phyloP scores from a whole-genome alignment of 2,888 invertebrate species.

The Troglohyphantes excavatus region DNA sequence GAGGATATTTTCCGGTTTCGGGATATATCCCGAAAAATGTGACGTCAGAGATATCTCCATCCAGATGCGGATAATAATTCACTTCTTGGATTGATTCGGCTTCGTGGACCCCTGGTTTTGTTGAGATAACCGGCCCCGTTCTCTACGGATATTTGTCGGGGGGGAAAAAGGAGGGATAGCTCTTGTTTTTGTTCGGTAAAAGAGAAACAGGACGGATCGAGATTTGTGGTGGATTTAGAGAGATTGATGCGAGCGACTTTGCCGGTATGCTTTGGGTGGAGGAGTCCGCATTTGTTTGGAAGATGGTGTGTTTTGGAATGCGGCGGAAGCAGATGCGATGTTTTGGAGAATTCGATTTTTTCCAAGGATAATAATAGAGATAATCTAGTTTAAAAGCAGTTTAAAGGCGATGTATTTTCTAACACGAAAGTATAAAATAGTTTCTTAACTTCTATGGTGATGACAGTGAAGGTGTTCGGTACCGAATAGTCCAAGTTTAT shows the following conservation, averaged over 20 bases:
- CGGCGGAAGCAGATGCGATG: not conserved
- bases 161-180: too few relatives aligned
- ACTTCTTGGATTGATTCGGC: conserved; percentile 37
- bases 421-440: too few relatives aligned
- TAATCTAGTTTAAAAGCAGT: not conserved
- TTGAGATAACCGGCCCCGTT: not conserved
- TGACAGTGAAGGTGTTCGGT: too few relatives aligned
- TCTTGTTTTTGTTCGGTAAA: not conserved
- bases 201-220: not conserved
- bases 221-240: not conserved
- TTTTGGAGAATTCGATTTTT: not conserved
- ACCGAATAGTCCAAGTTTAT: too few relatives aligned
- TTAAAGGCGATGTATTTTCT: too few relatives aligned
- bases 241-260: not conserved
- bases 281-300: not conserved
- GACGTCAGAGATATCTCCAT: conserved; percentile 56
- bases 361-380: not conserved
- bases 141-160: not conserved
- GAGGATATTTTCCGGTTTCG: conserved; percentile 19
- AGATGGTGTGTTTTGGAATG: not conserved
- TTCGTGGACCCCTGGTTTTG: not conserved
- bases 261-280: not conserved
- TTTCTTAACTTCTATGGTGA: too few relatives aligned
- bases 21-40: conserved; percentile 26
- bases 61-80: conserved; percentile 57